A percentile compares a stretch with the other conserved stretches of the same genome.
phyloP scores from a whole-genome alignment of 2,888 invertebrate genomes.

The Dasysyrphus tricinctus region DNA sequence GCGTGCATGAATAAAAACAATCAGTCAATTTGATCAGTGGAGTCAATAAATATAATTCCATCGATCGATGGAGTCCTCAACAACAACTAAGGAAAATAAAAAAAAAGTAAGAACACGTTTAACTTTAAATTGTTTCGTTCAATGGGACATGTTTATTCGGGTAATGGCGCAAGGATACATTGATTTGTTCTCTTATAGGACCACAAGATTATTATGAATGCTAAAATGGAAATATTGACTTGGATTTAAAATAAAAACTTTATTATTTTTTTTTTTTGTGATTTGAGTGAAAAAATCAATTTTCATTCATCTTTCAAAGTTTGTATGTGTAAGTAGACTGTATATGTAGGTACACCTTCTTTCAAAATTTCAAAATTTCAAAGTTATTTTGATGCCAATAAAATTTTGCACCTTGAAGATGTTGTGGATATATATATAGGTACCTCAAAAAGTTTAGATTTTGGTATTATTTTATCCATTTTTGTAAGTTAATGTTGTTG shows the following conservation, averaged over 20 bases:
- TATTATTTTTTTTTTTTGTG: neutral
- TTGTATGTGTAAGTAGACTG: too few species aligned
- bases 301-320: too few species aligned
- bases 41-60: slow-evolving; percentile 82
- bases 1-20: slow-evolving; percentile 82
- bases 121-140: slow-evolving; percentile 23
- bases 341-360: too few species aligned
- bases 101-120: slow-evolving; percentile 16
- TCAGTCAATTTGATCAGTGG: slow-evolving; percentile 82
- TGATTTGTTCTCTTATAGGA: slow-evolving; percentile 10
- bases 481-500: too few species aligned
- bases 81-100: slow-evolving; percentile 5
- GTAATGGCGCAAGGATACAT: slow-evolving; percentile 33
- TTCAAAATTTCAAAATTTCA: too few species aligned
- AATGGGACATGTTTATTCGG: slow-evolving; percentile 29
- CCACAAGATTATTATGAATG: slow-evolving; percentile 14
- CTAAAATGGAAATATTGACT: neutral
- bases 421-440: too few species aligned
- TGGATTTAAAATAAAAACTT: neutral
- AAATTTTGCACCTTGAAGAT: too few species aligned
- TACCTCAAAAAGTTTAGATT: too few species aligned
- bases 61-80: slow-evolving; percentile 65
- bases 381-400: too few species aligned
- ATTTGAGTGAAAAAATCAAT: neutral
- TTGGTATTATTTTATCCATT: too few species aligned